Conservation (phyloP, 2,797 vertebrate genomes). For the Threskiornis aethiopicus region DNA sequence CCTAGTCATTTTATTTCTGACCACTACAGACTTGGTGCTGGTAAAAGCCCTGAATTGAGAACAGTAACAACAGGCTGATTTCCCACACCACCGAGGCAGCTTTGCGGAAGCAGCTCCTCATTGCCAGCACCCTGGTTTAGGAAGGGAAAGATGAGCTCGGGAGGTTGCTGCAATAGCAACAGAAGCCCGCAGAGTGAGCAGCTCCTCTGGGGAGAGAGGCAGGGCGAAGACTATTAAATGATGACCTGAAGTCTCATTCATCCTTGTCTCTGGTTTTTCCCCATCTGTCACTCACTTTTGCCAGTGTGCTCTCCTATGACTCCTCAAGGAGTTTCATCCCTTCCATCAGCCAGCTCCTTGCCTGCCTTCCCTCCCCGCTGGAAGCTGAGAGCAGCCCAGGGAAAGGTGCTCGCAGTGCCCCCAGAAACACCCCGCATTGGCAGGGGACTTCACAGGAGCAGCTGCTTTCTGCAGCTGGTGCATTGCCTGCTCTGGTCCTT, state of each 20-base stretch:
- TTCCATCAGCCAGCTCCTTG: background rate
- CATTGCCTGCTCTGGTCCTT: background rate
- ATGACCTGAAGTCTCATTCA: background rate
- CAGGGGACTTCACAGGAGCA: background rate
- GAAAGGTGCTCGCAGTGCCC: background rate
- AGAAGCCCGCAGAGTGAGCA: background rate
- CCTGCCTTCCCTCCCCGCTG: background rate
- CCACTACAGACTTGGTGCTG: background rate
- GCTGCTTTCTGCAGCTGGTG: background rate
- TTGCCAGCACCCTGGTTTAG: background rate
- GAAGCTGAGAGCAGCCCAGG: background rate
- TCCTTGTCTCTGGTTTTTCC: accelerated
- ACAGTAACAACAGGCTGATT: background rate
- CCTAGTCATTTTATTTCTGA: background rate
- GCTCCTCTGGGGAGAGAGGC: background rate
- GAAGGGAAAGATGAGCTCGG: background rate
- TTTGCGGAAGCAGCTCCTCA: background rate
- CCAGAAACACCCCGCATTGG: background rate
- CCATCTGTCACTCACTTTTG: background rate
- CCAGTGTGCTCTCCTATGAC: background rate
- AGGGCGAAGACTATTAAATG: background rate
- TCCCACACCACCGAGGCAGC: background rate
- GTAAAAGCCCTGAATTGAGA: background rate
- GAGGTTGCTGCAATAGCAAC: background rate
- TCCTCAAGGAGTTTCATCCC: background rate